Conservation (phyloP, 2,113 vertebrate species). For the Dipodomys merriami region DNA sequence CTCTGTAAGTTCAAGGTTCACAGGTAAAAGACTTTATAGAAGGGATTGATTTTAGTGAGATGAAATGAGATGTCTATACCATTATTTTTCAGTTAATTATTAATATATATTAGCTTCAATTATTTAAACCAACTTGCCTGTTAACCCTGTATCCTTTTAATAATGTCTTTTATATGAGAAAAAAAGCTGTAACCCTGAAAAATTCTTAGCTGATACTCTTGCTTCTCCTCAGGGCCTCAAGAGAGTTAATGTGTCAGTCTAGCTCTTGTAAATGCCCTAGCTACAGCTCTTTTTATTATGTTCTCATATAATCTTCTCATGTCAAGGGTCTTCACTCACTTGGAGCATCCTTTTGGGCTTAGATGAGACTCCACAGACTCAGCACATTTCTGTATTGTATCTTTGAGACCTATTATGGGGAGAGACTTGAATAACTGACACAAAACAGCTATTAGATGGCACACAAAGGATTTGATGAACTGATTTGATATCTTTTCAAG, state of each 20-base stretch:
- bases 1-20: conserved; percentile 53
- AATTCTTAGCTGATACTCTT: conserved; percentile 57
- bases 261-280: conserved; percentile 70
- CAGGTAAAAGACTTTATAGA: not conserved
- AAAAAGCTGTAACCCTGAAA: conserved; percentile 61
- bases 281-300: conserved; percentile 79
- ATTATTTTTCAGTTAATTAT: conserved; percentile 50
- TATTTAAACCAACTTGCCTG: conserved; percentile 56
- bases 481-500: conserved; percentile 35
- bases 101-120: conserved; percentile 23
- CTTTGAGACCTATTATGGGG: conserved; percentile 66
- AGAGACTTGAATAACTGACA: conserved; percentile 41
- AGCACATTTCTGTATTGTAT: conserved; percentile 70
- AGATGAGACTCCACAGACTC: conserved; percentile 59
- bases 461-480: conserved; percentile 53
- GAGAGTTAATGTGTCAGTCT: conserved; percentile 73
- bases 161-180: conserved; percentile 17
- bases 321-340: conserved; percentile 77
- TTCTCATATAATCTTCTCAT: conserved; percentile 77
- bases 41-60: conserved; percentile 26
- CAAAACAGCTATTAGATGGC: conserved; percentile 52
- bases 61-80: not conserved
- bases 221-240: conserved; percentile 65
- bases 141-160: conserved; percentile 41
- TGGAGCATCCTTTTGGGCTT: conserved; percentile 70